Base-by-base conservation (phyloP, 92 coral and sea anemone genomes). In the Phenganax marumi region DNA sequence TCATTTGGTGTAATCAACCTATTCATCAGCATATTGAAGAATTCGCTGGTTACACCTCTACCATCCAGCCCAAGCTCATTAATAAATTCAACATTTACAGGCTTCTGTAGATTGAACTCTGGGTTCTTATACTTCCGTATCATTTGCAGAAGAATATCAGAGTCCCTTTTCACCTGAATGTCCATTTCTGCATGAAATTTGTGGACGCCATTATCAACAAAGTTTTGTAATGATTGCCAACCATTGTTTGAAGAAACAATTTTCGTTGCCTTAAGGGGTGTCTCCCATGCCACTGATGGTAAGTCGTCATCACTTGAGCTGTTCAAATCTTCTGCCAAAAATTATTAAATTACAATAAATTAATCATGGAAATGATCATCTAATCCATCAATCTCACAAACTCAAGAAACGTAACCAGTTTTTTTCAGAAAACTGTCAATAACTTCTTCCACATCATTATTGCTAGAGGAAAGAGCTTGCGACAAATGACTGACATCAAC, bases 41-140 rank as follows among this genome's bases (percentile, higher is more conserved):
- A 81, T n/a, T 50, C 86, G 25, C 53, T 72, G 60, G 86, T 73
- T 8, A 65, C 68, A 17, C 86, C 86, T 43, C 89, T 86, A 58
- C 85, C 86, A 86, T 86, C 86, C 3, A 86, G 53, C 12, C 86
- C 86, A 61, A 50, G 47, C 49, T 85, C 85, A 52, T 25, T 50
- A 43, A 50, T 26, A 54, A 86, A 86, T 43, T 53, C 73, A 68
- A 86, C 74, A 52, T 81, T 68, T 76, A 86, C 43, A 33, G 65
- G 76, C 61, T 48, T 72, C 17, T 46, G 56, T 33, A 81, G 65
- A 81, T 81, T 73, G 61, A 86, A 86, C 19, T 24, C 24, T 10
- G 85, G 81, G 12, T 80, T 86, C 46, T 86, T 86, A 70, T 86
- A 86, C 61, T 80, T 86, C 56, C 89, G 55, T 12, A 86, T 68